Percentiles rank a stretch among this genome's conserved stretches.
Conservation (phyloP, 2,113 vertebrate genomes). For the Calypte anna region DNA sequence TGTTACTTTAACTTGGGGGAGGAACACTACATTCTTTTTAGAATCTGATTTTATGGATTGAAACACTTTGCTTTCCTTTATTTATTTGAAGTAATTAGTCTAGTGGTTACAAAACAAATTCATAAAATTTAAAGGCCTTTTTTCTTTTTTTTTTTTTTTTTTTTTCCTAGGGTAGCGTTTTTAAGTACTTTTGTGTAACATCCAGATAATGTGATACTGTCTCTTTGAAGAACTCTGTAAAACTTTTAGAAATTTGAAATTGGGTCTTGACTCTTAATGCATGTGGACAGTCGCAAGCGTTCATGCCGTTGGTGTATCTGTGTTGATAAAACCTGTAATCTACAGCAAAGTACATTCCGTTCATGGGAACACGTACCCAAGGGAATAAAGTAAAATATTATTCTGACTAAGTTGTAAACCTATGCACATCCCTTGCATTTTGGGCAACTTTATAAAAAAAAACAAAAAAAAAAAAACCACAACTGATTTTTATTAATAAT, state of each 20-base stretch:
- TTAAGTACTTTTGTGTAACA: constrained; percentile 82
- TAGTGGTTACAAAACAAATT: constrained; percentile 77
- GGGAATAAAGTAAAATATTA: constrained; percentile 85
- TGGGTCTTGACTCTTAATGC: constrained; percentile 94
- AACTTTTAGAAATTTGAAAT: constrained; percentile 92
- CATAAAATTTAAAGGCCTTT: constrained; percentile 82
- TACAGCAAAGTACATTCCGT: constrained; percentile 93
- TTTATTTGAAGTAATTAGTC: constrained; percentile 86
- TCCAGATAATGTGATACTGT: constrained; percentile 89
- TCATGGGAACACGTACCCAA: constrained; percentile 85
- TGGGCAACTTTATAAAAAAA: constrained; percentile 92
- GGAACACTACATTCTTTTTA: constrained; percentile 86
- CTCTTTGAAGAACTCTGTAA: constrained; percentile 94
- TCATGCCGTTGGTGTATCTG: constrained; percentile 92
- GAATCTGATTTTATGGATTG: constrained; percentile 84
- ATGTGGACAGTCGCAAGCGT: constrained; percentile 97
- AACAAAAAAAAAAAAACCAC: constrained; percentile 58
- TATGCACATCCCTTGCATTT: constrained; percentile 97
- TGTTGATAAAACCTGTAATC: constrained; percentile 89
- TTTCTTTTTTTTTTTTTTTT: constrained; percentile 33
- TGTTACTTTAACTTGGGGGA: constrained; percentile 83
- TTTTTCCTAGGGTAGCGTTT: constrained; percentile 74
- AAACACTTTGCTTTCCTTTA: constrained; percentile 83
- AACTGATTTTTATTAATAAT: constrained; percentile 93
- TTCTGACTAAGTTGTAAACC: constrained; percentile 89